Evolutionary conservation across 2,797 vertebrate species (phyloP), one percentile per base, ranked within the genome.

Genomic region (Trematocara caparti): DNA sequence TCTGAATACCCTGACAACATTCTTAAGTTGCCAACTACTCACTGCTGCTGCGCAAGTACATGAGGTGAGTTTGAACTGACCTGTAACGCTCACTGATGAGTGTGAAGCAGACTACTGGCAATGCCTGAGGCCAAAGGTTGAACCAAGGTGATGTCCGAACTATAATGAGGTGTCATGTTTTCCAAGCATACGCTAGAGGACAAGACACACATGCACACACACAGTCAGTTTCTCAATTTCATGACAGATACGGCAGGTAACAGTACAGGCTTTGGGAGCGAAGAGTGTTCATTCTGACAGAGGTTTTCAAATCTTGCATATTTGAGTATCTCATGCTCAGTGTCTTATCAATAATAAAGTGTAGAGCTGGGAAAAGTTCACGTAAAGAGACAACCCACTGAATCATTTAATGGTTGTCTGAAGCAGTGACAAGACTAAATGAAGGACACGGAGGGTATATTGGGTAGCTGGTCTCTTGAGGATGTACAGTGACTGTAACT

Each of bases 341-440:
- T 38, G 71, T 83, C 80, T 92, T 90, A 93, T 93, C 85, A 92
- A 93, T 95, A 91, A 93, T 93, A 50, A 80, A 93, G 74, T 12
- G 71, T 30, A 53, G 77, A 83, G 76, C 85, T 80, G 89, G 83
- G 87, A 80, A 84, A 82, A 88, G 90, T 92, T 89, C 81, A 85
- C 81, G 83, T 81, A 82, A 83, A 81, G 87, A 85, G 88, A 88
- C 86, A 88, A 80, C 82, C 83, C 81, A 3, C 76, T 93, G 84
- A 94, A 95, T 93, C 83, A 92, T 94, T 92, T 80, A 92, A 83
- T 32, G 69, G 74, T 66, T 53, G 81, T 85, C 71, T 78, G 76
- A 89, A 74, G 88, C 76, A 47, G 77, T 77, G 82, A 85, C 84
- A 80, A 36, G 38, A 81, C 83, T 73, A 84, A 79, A 81, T 73